Base-by-base conservation (phyloP, 2,888 invertebrate genomes). In the Aphidoletes aphidimyza region DNA sequence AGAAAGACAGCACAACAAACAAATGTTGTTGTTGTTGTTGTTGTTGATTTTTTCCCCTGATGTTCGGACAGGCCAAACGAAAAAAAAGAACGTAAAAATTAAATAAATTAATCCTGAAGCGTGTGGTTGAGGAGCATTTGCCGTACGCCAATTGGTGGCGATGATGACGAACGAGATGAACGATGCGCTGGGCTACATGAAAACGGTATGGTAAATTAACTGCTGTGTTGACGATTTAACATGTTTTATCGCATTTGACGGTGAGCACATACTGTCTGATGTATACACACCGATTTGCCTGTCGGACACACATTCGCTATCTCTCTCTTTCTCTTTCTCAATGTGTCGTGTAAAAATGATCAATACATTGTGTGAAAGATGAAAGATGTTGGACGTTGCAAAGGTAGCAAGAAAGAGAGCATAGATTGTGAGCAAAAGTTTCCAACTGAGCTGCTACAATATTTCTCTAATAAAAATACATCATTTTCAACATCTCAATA, bases 131-230 rank as follows among this genome's bases (percentile, higher is more conserved):
- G 14, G 2, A 5, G 19, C n/a, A n/a, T n/a, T n/a, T 47, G 47
- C 47, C 47, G 47, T 19, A 39, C 39, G 9, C 54, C 5, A 54
- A 69, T 69, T 69, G 34, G 69, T 30, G 11, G 69, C 34, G 69
- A 69, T 30, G 69, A 30, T 69, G 69, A 69, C 30, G 54, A 54
- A n/a, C n/a, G 69, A 69, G 54, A 54, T 69, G 69, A 69, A 69
- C 69, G 69, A 69, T 69, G 69, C n/a, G n/a, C n/a, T 69, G 26
- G 11, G 69, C 30, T 30, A 69, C 34, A 69, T 30, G n/a, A 69
- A 26, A 69, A 69, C 69, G 26, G 69, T 69, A 69, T 69, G 69
- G 69, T 69, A 69, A 69, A 69, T 69, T 69, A 69, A 69, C 69
- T 69, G 30, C 69, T 69, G 69, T 30, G 26, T 69, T 34, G 69